Conservation (phyloP, 2,888 invertebrate species). For the Caenorhabditis japonica region DNA sequence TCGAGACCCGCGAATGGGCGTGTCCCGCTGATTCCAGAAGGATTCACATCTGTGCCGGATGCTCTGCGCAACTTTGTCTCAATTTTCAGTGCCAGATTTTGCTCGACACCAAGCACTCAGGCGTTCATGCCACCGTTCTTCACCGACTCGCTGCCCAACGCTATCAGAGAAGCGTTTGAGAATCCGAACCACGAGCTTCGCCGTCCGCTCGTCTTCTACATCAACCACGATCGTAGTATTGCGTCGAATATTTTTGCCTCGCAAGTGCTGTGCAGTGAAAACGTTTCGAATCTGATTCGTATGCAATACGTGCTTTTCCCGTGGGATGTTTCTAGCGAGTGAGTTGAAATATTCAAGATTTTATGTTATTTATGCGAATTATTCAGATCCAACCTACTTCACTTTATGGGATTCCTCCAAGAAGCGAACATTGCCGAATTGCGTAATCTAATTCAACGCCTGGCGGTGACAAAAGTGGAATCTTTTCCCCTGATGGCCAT, state of each 20-base stretch:
- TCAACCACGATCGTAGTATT: slow-evolving; percentile 95
- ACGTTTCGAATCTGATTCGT: slow-evolving; percentile 89
- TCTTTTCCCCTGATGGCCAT: slow-evolving; percentile 69
- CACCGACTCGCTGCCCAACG: slow-evolving; percentile 46
- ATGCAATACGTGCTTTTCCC: slow-evolving; percentile 94
- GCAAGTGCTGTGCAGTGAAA: slow-evolving; percentile 86
- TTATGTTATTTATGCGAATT: not conserved
- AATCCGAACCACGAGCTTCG: slow-evolving; percentile 81
- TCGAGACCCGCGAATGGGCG: slow-evolving; percentile 17
- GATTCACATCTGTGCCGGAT: slow-evolving; percentile 63
- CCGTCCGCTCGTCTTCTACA: slow-evolving; percentile 91
- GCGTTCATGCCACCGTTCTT: slow-evolving; percentile 58
- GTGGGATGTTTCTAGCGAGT: slow-evolving; percentile 90
- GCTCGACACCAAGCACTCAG: slow-evolving; percentile 26
- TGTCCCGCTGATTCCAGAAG: slow-evolving; percentile 72
- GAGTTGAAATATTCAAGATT: slow-evolving; percentile 4
- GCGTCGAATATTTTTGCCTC: slow-evolving; percentile 89
- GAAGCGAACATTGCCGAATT: slow-evolving; percentile 55
- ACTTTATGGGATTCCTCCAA: slow-evolving; percentile 80
- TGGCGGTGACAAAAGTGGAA: slow-evolving; percentile 34
- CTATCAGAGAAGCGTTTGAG: slow-evolving; percentile 61
- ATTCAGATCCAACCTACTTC: slow-evolving; percentile 83
- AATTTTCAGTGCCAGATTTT: slow-evolving; percentile 69
- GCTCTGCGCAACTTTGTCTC: slow-evolving; percentile 72
- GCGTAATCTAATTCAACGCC: slow-evolving; percentile 40